A percentile compares a stretch with the other conserved stretches of the same genome.
Conservation (phyloP, 2,888 invertebrate genomes). For the Stictocephala bisonia region DNA sequence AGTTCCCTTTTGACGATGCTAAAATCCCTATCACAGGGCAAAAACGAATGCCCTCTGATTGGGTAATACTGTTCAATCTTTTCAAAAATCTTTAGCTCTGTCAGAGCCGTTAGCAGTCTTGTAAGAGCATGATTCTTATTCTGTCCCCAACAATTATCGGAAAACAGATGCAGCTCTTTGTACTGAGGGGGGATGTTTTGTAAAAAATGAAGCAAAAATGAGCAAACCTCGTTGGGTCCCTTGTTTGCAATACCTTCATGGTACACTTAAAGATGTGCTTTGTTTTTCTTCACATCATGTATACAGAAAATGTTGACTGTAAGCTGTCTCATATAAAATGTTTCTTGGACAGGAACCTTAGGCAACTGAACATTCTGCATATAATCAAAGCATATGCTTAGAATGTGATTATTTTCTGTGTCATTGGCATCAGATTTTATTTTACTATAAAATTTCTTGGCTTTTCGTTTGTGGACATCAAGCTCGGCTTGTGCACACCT, state of each 20-base stretch:
- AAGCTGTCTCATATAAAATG: slow-evolving; percentile 53
- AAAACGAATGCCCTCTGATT: neutral
- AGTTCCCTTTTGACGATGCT: neutral
- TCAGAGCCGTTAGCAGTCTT: neutral
- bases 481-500: slow-evolving; percentile 55
- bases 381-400: slow-evolving; percentile 59
- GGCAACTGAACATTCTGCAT: slow-evolving; percentile 59
- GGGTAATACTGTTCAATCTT: neutral
- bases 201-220: neutral
- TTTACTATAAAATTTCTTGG: slow-evolving; percentile 56
- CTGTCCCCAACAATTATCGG: neutral
- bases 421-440: slow-evolving; percentile 54
- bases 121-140: slow-evolving; percentile 1
- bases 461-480: slow-evolving; percentile 54
- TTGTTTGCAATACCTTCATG: no score
- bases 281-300: no score
- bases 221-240: neutral
- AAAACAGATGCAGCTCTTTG: neutral
- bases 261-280: no score
- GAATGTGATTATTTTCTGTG: slow-evolving; percentile 49
- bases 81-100: neutral
- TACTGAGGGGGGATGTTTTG: neutral
- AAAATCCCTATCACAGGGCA: neutral
- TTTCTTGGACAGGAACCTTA: slow-evolving; percentile 58
- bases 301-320: slow-evolving; percentile 51